Base-by-base conservation (phyloP, 92 coral and sea anemone species). In the Epizoanthus ramosus region DNA sequence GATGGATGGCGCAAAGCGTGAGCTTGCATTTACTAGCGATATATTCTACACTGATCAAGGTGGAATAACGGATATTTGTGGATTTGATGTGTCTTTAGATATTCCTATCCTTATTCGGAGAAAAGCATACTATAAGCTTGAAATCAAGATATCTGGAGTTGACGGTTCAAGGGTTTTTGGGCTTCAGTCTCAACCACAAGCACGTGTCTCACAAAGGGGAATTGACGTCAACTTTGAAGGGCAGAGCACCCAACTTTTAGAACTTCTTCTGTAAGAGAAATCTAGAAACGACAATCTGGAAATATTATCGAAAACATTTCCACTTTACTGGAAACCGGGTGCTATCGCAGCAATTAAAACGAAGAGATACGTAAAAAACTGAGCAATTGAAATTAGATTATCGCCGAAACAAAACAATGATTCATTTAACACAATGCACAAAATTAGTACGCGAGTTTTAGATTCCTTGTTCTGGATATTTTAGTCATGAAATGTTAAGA, bases 151-250 rank as follows among this genome's bases (percentile, higher is more conserved):
- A 61, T 39, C 58, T 12, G 82, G 71, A 77, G 58, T 61, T 5
- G 69, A 22, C 8, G 82, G 57, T n/a, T 77, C 82, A 61, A 77
- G 4, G 25, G 70, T 77, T 60, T 12, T 60, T 37, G 33, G 47
- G 71, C 71, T 77, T 79, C 87, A 58, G 33, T 39, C 57, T 24
- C 50, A 23, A 45, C 73, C 87, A 37, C 15, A 16, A 57, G 75
- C 50, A 52, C 35, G 53, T 37, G 88, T 77, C 13, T 84, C 79
- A 68, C 63, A 77, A 16, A 83, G 75, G 21, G 91, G 91, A 24
- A 65, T 88, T 43, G 85, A 88, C 17, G 85, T 88, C 65, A 79
- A 18, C 69, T 88, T 88, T 72, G 91, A 88, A 81, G 88, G 91
- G 14, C 82, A 85, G 57, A 63, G 88, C 25, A 84, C 80, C 59